Evolutionary conservation across 2,888 invertebrate species (phyloP).

Genomic region (Octonoba sinensis): DNA sequence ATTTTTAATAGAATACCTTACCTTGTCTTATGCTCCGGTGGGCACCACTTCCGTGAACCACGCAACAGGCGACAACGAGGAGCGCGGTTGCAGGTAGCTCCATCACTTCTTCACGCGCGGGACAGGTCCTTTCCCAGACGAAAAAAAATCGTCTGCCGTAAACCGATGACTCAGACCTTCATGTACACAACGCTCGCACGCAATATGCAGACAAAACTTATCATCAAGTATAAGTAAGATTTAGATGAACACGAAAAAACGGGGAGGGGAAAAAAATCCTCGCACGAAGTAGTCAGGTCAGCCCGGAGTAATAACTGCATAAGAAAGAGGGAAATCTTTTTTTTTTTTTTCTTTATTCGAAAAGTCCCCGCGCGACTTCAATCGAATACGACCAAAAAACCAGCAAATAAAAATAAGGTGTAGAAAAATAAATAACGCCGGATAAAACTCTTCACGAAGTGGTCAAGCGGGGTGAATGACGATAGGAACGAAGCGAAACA

Average conservation of each 20-base stretch:
- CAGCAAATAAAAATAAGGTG: background rate
- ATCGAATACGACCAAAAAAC: background rate
- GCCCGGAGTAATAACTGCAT: no score
- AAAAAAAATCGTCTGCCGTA: constrained; percentile 34
- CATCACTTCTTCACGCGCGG: constrained; percentile 18
- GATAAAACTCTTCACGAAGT: constrained; percentile 24
- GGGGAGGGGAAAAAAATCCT: background rate
- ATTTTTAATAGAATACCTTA: background rate
- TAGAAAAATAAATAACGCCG: constrained; percentile 3
- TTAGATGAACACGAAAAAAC: constrained; percentile 13
- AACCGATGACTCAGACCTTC: constrained; percentile 24
- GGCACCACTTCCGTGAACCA: constrained; percentile 24
- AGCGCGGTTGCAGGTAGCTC: constrained; percentile 25
- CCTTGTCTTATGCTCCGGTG: constrained; percentile 35
- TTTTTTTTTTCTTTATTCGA: no score
- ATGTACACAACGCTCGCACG: constrained; percentile 13
- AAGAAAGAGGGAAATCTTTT: no score
- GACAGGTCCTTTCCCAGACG: constrained; percentile 16
- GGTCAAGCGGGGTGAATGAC: constrained; percentile 47
- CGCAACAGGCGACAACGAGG: constrained; percentile 34
- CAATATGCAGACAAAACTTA: constrained; percentile 10
- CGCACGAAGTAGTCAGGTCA: background rate
- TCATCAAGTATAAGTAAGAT: constrained; percentile 26
- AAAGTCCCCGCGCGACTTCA: background rate
- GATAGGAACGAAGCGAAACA: constrained; percentile 27